phyloP scores from a whole-genome alignment of 2,797 vertebrate species.

The Taenioides sp. region DNA sequence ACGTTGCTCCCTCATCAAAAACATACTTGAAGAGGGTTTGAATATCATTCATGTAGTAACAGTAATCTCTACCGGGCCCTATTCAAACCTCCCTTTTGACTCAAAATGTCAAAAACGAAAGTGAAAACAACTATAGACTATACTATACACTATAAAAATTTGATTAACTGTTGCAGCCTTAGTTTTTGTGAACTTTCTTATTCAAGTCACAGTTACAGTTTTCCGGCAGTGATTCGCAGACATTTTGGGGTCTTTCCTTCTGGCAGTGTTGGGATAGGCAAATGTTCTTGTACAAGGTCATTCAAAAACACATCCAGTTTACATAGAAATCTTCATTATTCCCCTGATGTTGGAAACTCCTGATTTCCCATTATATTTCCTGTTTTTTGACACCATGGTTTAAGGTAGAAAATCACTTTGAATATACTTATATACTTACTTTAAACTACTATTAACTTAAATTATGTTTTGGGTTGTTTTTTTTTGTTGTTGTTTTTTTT shows the following conservation, averaged over 20 bases:
- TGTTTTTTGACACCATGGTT: neutral
- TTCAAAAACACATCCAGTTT: neutral
- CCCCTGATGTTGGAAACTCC: constrained; percentile 5
- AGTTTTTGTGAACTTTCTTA: no score
- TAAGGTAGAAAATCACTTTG: neutral
- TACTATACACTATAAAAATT: no score
- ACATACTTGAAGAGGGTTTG: no score
- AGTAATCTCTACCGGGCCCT: no score
- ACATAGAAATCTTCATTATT: neutral
- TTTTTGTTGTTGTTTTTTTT: neutral
- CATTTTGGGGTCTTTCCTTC: neutral
- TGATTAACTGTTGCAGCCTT: no score
- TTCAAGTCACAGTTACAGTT: neutral
- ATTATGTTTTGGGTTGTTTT: neutral
- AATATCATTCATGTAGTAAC: no score
- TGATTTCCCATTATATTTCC: constrained; percentile 1
- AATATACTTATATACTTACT: neutral
- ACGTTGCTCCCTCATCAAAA: no score
- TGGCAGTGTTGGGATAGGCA: no score
- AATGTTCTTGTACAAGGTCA: neutral
- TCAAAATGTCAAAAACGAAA: no score
- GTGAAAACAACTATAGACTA: no score
- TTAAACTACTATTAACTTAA: neutral
- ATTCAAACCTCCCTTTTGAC: no score
- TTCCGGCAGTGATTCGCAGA: neutral